Percentiles rank a stretch among this genome's conserved stretches.
phyloP scores from a whole-genome alignment of 2,797 vertebrate species.

The Luscinia megarhynchos region DNA sequence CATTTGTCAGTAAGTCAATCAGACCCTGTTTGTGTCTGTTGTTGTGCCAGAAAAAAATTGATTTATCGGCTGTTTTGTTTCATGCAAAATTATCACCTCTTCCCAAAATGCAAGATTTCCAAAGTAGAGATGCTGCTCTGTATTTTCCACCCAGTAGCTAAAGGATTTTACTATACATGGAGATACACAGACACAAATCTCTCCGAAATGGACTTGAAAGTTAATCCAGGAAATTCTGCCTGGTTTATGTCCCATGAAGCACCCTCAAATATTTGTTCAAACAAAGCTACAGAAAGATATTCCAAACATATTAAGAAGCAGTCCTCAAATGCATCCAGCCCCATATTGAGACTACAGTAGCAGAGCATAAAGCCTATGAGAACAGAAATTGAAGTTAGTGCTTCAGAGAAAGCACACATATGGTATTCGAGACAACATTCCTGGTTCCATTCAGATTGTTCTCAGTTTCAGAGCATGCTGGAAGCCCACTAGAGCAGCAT shows the following conservation, averaged over 20 bases:
- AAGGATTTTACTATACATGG: not conserved
- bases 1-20: not conserved
- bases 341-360: not conserved
- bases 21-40: not conserved
- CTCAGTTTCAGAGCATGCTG: not conserved
- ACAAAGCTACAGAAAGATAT: not conserved
- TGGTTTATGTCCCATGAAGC: not conserved
- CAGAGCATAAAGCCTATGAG: not conserved
- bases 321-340: not conserved
- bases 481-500: not conserved
- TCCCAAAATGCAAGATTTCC: not conserved
- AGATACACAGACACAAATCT: not conserved
- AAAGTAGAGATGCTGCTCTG: not conserved
- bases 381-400: not conserved
- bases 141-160: not conserved
- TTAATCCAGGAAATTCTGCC: not conserved
- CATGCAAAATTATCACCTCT: not conserved
- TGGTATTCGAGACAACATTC: not conserved
- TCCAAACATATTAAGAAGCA: not conserved
- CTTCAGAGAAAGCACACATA: not conserved
- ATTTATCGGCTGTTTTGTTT: slow-evolving; percentile 25
- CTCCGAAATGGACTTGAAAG: not conserved
- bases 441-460: not conserved
- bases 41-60: not conserved
- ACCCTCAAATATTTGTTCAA: not conserved